Evolutionary conservation across 2,888 invertebrate species (phyloP).

Genomic region (Drosophila setosimentum): DNA sequence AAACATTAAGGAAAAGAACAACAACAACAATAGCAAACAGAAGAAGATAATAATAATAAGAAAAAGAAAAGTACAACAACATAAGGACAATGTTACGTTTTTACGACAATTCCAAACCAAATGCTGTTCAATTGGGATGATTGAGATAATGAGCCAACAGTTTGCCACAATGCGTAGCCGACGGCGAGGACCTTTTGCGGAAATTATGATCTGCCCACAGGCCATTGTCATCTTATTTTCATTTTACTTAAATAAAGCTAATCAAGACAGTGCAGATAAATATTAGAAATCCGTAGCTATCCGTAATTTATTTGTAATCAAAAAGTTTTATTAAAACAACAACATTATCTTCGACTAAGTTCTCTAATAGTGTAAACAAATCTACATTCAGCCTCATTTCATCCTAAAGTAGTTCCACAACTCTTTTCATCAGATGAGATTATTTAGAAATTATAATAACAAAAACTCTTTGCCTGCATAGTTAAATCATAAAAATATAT

Average conservation of each 20-base stretch:
- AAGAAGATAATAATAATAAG: conserved; percentile 28
- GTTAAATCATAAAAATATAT: too few relatives aligned
- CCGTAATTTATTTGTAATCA: background rate
- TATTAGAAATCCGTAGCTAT: background rate
- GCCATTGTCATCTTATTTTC: conserved; percentile 30
- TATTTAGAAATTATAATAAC: background rate
- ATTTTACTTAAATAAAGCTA: conserved; percentile 40
- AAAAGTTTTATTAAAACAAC: background rate
- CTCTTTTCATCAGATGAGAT: background rate
- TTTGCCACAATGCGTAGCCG: conserved; percentile 23
- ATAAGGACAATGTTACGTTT: conserved; percentile 51
- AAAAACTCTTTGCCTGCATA: too few relatives aligned
- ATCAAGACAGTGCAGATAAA: conserved; percentile 38
- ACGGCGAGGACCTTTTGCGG: conserved; percentile 63
- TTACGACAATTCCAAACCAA: conserved; percentile 76
- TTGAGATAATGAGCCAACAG: conserved; percentile 73
- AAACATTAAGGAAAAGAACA: conserved; percentile 18
- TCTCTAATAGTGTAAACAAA: background rate
- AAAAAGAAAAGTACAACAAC: conserved; percentile 26
- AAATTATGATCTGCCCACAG: conserved; percentile 69
- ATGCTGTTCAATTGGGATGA: conserved; percentile 73
- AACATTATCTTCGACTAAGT: background rate
- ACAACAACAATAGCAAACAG: background rate
- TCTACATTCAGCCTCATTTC: background rate
- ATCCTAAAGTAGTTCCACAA: background rate